Percentiles rank a stretch among this genome's conserved stretches.
Evolutionary conservation across 2,888 invertebrate genomes (phyloP).

Genomic region (Drosophila setosimentum): DNA sequence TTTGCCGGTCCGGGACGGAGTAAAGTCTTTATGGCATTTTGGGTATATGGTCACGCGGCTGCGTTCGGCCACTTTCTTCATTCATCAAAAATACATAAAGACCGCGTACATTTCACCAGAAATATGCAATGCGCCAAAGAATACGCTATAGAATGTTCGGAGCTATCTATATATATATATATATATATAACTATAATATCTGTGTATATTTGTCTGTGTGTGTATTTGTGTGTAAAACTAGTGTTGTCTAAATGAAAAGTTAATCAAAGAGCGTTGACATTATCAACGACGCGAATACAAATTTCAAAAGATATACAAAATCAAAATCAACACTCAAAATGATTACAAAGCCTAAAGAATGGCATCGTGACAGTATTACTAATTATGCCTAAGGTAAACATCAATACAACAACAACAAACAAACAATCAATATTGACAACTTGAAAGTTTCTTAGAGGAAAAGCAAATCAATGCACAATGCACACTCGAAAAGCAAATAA

Average conservation of each 20-base stretch:
- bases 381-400: conserved; percentile 63
- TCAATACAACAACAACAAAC: conserved; percentile 13
- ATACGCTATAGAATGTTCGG: conserved; percentile 55
- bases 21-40: conserved; percentile 40
- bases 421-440: conserved; percentile 35
- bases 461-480: conserved; percentile 27
- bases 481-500: conserved; percentile 36
- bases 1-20: not conserved
- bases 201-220: not conserved
- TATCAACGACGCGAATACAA: conserved; percentile 42
- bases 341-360: conserved; percentile 52
- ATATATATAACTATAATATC: not conserved
- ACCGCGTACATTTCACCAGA: conserved; percentile 65
- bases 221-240: conserved; percentile 2
- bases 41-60: conserved; percentile 61
- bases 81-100: conserved; percentile 75
- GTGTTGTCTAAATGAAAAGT: conserved; percentile 53
- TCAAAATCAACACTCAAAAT: conserved; percentile 13
- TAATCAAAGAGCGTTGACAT: conserved; percentile 54
- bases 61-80: conserved; percentile 62
- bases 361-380: conserved; percentile 71
- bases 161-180: not conserved
- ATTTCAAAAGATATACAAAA: conserved; percentile 31
- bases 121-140: conserved; percentile 54
- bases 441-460: conserved; percentile 49